These are phyloP conservation scores for Alcis repandata DNA, from an alignment of 2,888 invertebrate genomes.

Conservation along the genomic window DNA sequence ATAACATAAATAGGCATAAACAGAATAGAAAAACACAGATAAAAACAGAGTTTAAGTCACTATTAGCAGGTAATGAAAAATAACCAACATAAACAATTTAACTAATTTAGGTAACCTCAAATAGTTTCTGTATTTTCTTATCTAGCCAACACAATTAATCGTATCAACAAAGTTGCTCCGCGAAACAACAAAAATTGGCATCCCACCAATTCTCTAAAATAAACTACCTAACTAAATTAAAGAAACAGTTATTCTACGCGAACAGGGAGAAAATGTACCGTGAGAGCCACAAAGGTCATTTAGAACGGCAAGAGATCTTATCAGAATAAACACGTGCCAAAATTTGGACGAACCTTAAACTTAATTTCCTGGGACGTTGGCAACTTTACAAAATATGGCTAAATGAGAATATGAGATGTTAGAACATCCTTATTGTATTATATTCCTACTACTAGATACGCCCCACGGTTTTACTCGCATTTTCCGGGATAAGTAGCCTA, in stretches of 20 bases:
- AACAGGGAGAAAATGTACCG: constrained; percentile 39
- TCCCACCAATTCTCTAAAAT: constrained; percentile 31
- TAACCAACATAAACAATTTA: too few relatives aligned
- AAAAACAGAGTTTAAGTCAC: too few relatives aligned
- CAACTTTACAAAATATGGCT: constrained; percentile 37
- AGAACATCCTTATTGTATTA: background rate
- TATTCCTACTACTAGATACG: too few relatives aligned
- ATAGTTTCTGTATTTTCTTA: too few relatives aligned
- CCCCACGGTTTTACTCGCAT: too few relatives aligned
- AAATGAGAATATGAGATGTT: background rate
- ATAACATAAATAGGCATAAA: too few relatives aligned
- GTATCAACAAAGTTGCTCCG: background rate
- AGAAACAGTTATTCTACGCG: constrained; percentile 36
- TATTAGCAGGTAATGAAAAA: too few relatives aligned
- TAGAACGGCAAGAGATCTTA: constrained; percentile 46
- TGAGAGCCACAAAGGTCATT: constrained; percentile 47
- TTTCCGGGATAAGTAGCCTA: too few relatives aligned
- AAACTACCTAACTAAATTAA: constrained; percentile 40
- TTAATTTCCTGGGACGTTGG: constrained; percentile 50
- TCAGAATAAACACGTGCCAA: constrained; percentile 49
- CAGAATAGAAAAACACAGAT: too few relatives aligned
- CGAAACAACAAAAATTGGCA: constrained; percentile 36
- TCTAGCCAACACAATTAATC: too few relatives aligned
- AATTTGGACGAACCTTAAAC: constrained; percentile 48
- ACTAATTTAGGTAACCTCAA: too few relatives aligned